Percentiles rank a stretch among this genome's conserved stretches.
phyloP scores from a whole-genome alignment of 2,888 invertebrate species.

The Chloromyia formosa region DNA sequence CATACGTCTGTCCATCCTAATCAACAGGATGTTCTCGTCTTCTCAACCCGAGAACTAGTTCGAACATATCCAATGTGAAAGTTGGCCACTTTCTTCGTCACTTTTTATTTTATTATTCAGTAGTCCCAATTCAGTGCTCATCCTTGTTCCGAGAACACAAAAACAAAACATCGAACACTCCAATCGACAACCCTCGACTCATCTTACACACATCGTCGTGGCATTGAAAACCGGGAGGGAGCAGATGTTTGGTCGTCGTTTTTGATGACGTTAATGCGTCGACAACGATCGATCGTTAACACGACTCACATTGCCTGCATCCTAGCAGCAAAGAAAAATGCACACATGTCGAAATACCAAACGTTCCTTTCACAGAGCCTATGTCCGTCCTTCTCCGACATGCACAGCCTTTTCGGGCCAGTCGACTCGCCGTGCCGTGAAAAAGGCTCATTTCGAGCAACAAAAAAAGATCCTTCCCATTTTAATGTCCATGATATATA shows the following conservation, averaged over 20 bases:
- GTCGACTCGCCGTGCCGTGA: no score
- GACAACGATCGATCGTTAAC: constrained; percentile 40
- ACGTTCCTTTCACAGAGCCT: not conserved
- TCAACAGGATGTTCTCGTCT: no score
- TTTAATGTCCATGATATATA: not conserved
- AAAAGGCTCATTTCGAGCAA: no score
- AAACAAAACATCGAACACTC: not conserved
- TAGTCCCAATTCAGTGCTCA: no score
- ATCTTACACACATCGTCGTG: constrained; percentile 8
- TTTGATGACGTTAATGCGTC: constrained; percentile 28
- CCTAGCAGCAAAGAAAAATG: constrained; percentile 22
- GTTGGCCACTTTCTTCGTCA: no score
- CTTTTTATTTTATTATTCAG: no score
- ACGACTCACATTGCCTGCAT: constrained; percentile 22
- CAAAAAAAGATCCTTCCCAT: constrained; percentile 16
- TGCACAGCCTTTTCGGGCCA: not conserved
- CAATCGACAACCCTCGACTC: constrained; percentile 22
- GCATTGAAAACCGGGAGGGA: constrained; percentile 36
- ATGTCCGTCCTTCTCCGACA: not conserved
- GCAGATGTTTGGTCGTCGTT: constrained; percentile 38
- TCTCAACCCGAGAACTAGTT: no score
- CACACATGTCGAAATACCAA: constrained; percentile 37
- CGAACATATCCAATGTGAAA: no score
- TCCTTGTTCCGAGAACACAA: no score
- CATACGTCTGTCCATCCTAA: no score